These are phyloP conservation scores for Teleiodes luculella DNA, from an alignment of 2,888 invertebrate species.

Conservation along the genomic window DNA sequence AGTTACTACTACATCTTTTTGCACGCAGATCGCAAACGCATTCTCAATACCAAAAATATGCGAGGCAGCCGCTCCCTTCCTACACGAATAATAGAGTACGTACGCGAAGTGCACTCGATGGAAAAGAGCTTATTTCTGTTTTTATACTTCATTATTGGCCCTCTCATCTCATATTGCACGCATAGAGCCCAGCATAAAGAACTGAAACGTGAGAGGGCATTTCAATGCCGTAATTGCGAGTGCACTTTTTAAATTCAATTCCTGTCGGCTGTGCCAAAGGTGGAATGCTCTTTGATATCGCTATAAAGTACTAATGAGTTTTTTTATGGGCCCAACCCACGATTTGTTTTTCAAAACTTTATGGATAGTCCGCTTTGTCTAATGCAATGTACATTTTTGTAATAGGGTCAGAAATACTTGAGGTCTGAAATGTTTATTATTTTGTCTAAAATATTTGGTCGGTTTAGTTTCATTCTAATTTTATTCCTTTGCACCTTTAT, in stretches of 20 bases:
- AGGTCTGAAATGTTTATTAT: too few relatives aligned
- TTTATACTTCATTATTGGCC: constrained; percentile 78
- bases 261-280: constrained; percentile 71
- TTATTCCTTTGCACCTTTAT: too few relatives aligned
- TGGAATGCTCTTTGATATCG: constrained; percentile 74
- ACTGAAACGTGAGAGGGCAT: constrained; percentile 76
- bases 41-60: constrained; percentile 28
- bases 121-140: constrained; percentile 70
- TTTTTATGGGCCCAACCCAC: constrained; percentile 1
- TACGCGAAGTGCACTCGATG: constrained; percentile 45
- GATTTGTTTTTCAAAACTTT: not conserved
- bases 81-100: constrained; percentile 70
- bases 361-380: not conserved
- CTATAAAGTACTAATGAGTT: constrained; percentile 32
- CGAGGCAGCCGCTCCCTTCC: constrained; percentile 34
- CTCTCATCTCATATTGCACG: constrained; percentile 76
- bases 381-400: too few relatives aligned
- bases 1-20: not conserved
- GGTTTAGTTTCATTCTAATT: too few relatives aligned
- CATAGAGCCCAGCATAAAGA: constrained; percentile 73
- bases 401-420: too few relatives aligned
- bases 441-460: too few relatives aligned
- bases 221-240: constrained; percentile 77
- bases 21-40: not conserved
- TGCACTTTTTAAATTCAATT: constrained; percentile 72